phyloP scores from a whole-genome alignment of 53 echinoderm and acorn worm species.

The Pentamera pediparva region DNA sequence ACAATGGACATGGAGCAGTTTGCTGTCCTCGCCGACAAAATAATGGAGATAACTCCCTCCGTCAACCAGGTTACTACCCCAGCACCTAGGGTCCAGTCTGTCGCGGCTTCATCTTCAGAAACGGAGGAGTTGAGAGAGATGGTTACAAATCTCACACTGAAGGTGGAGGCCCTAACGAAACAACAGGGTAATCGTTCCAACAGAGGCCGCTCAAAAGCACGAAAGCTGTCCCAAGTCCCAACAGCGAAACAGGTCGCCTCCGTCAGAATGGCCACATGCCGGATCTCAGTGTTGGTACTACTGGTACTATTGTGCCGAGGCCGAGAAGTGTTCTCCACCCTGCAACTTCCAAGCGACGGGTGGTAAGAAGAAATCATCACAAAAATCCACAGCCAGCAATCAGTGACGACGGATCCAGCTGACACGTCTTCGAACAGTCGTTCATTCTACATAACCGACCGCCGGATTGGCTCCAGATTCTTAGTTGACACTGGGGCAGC shows the following conservation, averaged over 20 bases:
- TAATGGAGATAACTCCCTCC: too few species aligned
- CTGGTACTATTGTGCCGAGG: background rate
- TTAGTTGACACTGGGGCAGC: too few species aligned
- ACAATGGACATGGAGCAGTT: slow-evolving; percentile 3
- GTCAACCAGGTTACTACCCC: too few species aligned
- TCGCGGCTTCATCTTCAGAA: background rate
- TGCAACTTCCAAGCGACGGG: too few species aligned
- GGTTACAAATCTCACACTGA: background rate
- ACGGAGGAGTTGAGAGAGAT: background rate
- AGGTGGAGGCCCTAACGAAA: background rate
- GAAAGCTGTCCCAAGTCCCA: background rate
- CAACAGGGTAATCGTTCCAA: background rate
- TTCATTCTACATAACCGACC: too few species aligned
- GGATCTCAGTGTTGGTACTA: background rate
- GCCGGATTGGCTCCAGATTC: too few species aligned
- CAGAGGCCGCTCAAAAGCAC: background rate
- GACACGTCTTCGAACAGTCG: too few species aligned
- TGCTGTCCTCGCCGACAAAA: slow-evolving; percentile 30
- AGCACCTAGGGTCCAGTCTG: too few species aligned
- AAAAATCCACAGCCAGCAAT: too few species aligned
- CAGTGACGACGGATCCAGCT: too few species aligned
- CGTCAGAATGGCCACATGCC: background rate
- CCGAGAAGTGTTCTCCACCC: background rate
- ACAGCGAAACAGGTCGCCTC: background rate
- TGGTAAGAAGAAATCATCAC: too few species aligned